Evolutionary conservation across 2,888 invertebrate genomes (phyloP).

Genomic region (Drosophila tripunctata): DNA sequence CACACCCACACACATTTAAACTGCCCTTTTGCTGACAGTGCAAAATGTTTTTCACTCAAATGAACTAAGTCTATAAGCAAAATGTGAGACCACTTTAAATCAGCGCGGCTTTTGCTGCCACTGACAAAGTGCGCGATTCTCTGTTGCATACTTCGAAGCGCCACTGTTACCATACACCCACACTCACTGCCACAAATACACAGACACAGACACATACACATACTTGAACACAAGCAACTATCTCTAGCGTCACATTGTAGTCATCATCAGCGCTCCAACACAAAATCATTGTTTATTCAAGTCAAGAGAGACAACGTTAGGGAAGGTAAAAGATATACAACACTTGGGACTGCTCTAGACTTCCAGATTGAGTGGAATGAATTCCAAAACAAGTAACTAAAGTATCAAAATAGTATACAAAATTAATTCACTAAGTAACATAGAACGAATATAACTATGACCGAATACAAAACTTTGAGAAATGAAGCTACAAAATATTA

Average conservation of each 20-base stretch:
- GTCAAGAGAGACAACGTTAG: slow-evolving; percentile 6
- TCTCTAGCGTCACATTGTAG: slow-evolving; percentile 28
- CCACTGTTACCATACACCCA: background rate
- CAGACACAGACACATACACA: background rate
- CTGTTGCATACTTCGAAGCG: slow-evolving; percentile 28
- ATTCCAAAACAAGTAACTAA: background rate
- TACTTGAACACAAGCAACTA: slow-evolving; percentile 3
- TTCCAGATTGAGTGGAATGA: background rate
- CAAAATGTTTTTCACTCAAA: slow-evolving; percentile 46
- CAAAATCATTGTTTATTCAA: slow-evolving; percentile 32
- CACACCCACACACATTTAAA: background rate
- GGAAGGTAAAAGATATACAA: background rate
- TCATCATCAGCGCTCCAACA: slow-evolving; percentile 36
- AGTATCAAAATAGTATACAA: background rate
- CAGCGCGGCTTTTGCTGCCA: slow-evolving; percentile 53
- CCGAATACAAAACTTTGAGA: too few species aligned
- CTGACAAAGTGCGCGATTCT: slow-evolving; percentile 54
- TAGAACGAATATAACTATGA: too few species aligned
- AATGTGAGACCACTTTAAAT: slow-evolving; percentile 54
- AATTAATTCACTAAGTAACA: background rate
- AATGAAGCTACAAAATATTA: too few species aligned
- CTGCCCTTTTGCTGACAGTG: slow-evolving; percentile 17
- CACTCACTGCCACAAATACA: background rate
- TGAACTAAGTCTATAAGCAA: slow-evolving; percentile 59
- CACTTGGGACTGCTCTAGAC: background rate